These are phyloP conservation scores for Chrysochloris asiatica DNA, from an alignment of 2,113 vertebrate genomes.

Conservation along the genomic window DNA sequence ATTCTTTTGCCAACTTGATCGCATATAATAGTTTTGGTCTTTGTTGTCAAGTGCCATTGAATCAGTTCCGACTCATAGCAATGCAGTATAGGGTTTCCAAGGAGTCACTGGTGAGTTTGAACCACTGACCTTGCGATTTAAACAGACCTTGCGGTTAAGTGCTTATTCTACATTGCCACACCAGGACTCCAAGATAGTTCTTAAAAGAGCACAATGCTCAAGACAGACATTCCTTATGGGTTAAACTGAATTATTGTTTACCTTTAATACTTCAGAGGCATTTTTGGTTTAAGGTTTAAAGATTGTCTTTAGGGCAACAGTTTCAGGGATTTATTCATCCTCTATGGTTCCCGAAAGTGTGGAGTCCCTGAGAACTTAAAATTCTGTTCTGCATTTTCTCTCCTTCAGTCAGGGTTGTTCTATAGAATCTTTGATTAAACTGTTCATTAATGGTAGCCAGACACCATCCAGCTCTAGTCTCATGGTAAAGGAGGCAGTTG, in stretches of 20 bases:
- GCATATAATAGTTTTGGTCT: no score
- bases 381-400: background rate
- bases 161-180: no score
- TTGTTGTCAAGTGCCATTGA: no score
- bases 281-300: background rate
- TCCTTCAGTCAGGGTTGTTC: background rate
- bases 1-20: background rate
- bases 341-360: background rate
- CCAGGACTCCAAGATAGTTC: no score
- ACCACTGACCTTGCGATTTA: no score
- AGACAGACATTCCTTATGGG: no score
- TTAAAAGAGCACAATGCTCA: no score
- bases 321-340: background rate
- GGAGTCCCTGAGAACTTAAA: background rate
- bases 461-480: background rate
- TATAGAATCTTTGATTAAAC: background rate
- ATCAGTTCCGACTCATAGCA: no score
- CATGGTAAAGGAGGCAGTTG: background rate
- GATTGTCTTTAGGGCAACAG: background rate
- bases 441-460: background rate
- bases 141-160: no score
- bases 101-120: no score
- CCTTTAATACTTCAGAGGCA: background rate
- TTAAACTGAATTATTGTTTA: background rate
- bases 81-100: no score